Base-by-base conservation (phyloP, 2,797 vertebrate species). In the Neosilurus hyrtlii region DNA sequence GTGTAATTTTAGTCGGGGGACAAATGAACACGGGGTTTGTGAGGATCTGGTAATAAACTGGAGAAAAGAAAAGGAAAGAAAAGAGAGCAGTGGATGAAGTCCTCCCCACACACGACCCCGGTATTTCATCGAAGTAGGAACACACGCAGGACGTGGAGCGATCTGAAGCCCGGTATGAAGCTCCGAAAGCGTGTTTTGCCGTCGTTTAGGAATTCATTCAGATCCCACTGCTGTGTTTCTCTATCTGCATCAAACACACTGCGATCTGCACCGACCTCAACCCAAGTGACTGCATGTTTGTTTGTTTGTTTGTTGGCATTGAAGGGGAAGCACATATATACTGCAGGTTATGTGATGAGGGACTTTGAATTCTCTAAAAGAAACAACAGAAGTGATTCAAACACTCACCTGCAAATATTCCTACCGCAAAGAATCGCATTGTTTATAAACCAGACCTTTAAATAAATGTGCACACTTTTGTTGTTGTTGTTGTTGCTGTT, bases 11-110 rank as follows among this genome's bases (percentile, higher is more conserved):
- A 49, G 54, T 43, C 54, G 6, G 30, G 77, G 20, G 52, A n/a
- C 3, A 57, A 24, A 43, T 70, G 52, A 70, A 61, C 65, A 57
- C 24, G 30, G 7, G 57, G 20, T 10, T 77, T 49, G 37, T 63
- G 56, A 43, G 57, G 57, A 63, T 57, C 75, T 77, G 75, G 59
- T 49, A 63, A 63, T 65, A 63, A 78, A 78, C 59, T 51, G 15
- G 57, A 49, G 22, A 8, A 62, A 15, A 49, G 57, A 76, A 76
- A 77, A 62, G 26, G 11, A 18, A 59, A 18, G 5, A 63, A 26
- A 8, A 63, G n/a, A 24, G n/a, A 12, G 24, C 2, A 26, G 3
- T 26, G 59, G 61, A 51, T 26, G 3, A n/a, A 63, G 22, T 77
- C 74, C 12, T 43, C 8, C 11, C 14, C 9, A 18, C 30, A 12